Evolutionary conservation across 1,140 invertebrate genomes (phyloP), one percentile per base, ranked within the genome.

Genomic region (Drosophila elegans): DNA sequence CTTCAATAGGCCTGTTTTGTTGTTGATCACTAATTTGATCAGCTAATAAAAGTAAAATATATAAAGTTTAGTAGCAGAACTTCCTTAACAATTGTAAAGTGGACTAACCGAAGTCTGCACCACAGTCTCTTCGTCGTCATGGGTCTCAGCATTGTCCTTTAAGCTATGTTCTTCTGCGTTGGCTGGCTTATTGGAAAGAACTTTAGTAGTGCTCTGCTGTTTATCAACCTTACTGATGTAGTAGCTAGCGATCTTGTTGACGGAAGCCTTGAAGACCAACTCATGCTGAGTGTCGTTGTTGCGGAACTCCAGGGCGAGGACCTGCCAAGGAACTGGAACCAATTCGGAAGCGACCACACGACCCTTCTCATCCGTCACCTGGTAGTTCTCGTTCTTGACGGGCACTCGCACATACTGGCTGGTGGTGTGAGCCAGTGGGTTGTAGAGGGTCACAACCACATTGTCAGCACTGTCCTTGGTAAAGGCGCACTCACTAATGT

Each of bases 401-500:
- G 97, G 97, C 7, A 98, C 32, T 13, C 96, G 93, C 4, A 98
- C 93, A 73, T 95, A 95, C 38, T 94, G 93, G 10, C 93, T 93
- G 0, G 96, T 93, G 39, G 93, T 91, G 29, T 95, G 94, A 59
- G 95, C 96, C 7, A 96, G 81, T 0, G 97, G 97, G 92, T 99
- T 99, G 91, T 97, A 97, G 7, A 97, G 80, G 1, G 95, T 95
- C 0, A 97, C 79, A 6, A 93, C 2, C 95, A 84, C 97, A 95
- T 67, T 94, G 91, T 59, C 1, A 95, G 95, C n/a, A 94, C 80
- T 79, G 69, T 83, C 52, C 42, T 45, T 21, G 41, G 82, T 79
- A 6, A 72, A 73, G n/a, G 67, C 81, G 63, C 95, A 96, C 0
- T 93, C 81, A 76, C 95, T 96, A 0, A 95, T 94, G 64, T 96